phyloP scores from a whole-genome alignment of 2,797 vertebrate species.

The Mus minutoides region DNA sequence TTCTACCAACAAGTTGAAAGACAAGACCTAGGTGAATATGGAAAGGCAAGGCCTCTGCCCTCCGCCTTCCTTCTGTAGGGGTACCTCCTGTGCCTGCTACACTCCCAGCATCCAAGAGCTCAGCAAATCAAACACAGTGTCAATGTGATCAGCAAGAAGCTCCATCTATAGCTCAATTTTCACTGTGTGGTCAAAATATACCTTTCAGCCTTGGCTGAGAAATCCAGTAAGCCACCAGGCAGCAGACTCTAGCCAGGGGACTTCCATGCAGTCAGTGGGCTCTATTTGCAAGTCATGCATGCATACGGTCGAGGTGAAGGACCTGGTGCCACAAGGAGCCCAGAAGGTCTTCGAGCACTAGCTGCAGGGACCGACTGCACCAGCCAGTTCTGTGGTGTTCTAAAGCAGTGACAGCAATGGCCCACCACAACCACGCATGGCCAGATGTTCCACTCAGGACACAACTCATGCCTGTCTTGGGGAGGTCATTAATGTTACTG shows the following conservation, averaged over 20 bases:
- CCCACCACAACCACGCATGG: not conserved
- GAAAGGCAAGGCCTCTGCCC: constrained; percentile 14
- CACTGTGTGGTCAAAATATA: not conserved
- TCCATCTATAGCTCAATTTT: not conserved
- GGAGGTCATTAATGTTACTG: not conserved
- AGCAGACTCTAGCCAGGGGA: not conserved
- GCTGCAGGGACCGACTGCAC: not conserved
- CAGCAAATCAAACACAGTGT: not conserved
- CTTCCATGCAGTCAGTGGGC: not conserved
- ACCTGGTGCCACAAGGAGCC: not conserved
- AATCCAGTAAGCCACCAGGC: not conserved
- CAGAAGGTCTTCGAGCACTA: not conserved
- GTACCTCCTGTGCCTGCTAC: not conserved
- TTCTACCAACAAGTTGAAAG: constrained; percentile 70
- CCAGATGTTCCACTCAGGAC: not conserved
- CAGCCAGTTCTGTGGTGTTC: not conserved
- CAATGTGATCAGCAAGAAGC: not conserved
- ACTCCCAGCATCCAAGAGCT: not conserved
- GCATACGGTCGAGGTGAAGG: too few relatives aligned
- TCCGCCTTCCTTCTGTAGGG: not conserved
- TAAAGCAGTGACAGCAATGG: not conserved
- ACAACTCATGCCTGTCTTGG: not conserved
- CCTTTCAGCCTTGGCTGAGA: not conserved
- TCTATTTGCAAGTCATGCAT: not conserved
- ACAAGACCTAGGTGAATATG: constrained; percentile 69